Base-by-base conservation (phyloP, 1,140 invertebrate species). In the Aleiodes sp. region DNA sequence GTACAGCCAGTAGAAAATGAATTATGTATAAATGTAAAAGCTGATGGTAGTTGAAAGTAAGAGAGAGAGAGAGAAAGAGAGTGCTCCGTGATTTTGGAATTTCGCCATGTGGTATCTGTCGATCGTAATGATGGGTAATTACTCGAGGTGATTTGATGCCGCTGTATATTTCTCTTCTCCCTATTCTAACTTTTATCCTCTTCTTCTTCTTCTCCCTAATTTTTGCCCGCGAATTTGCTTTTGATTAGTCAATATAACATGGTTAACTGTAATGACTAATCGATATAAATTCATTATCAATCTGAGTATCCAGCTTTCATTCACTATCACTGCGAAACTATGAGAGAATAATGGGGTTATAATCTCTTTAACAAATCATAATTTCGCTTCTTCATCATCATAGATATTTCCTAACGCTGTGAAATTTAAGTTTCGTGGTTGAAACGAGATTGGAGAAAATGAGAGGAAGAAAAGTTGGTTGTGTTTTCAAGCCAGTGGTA, bases 81-180 rank as follows among this genome's bases (percentile, higher is more conserved):
- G 59, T 52, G 29, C 29, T 59, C 29, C 59, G 52, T 35, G 41
- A 65, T 68, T 72, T 68, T 68, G 62, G 61, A 65, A 68, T 46
- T 72, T 72, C 37, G 59, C 66, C 70, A 72, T 72, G 70, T 68
- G 60, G 65, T 72, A 68, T 68, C 61, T 61, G 39, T 52, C 43
- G 28, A 62, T 72, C 61, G 43, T 72, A 72, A 72, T 72, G 52
- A 72, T 21, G 56, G 66, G 71, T 72, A 69, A 72, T 72, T 69
- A 72, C 56, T 66, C 21, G n/a, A 66, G 29, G 41, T 57, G 31
- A 63, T 68, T 63, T 39, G 12, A 65, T 33, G 19, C 21, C 29
- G 14, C 46, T 21, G 12, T 16, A 12, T 24, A 28, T 59, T 24
- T 33, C 9, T n/a, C 24, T 7, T 8, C 19, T 52, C 26, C n/a